Percentiles rank a stretch among this genome's conserved stretches.
phyloP scores from a whole-genome alignment of 2,888 invertebrate genomes.

The Pseudanteris insignis region DNA sequence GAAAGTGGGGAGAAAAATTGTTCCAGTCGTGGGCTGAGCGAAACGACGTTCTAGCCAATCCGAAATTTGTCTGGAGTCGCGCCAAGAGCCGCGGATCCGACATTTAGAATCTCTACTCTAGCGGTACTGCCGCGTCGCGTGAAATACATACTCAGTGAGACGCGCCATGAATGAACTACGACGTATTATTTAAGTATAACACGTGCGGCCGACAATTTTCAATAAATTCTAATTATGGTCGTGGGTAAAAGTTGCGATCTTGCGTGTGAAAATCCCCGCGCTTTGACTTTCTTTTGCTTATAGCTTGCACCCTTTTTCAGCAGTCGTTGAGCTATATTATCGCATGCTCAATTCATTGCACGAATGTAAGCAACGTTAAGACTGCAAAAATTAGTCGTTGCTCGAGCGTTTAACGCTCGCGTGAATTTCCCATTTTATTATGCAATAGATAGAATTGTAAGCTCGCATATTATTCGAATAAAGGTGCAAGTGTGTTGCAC shows the following conservation, averaged over 20 bases:
- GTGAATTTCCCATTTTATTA: too few relatives aligned
- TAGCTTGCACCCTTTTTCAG: background rate
- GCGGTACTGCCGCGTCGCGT: slow-evolving; percentile 26
- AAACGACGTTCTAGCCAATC: slow-evolving; percentile 34
- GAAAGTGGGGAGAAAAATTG: slow-evolving; percentile 5
- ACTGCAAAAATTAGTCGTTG: too few relatives aligned
- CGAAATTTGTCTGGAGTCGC: slow-evolving; percentile 53
- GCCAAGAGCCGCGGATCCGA: slow-evolving; percentile 50
- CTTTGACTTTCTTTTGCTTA: background rate
- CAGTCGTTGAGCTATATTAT: background rate
- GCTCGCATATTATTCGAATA: too few relatives aligned
- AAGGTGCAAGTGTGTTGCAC: too few relatives aligned
- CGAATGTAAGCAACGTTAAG: background rate
- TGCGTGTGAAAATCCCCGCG: background rate
- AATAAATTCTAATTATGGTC: slow-evolving; percentile 31
- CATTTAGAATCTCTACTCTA: slow-evolving; percentile 45
- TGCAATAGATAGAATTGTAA: too few relatives aligned
- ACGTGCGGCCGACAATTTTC: slow-evolving; percentile 23
- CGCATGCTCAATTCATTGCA: background rate
- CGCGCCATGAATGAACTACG: slow-evolving; percentile 34
- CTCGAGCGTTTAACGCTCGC: background rate
- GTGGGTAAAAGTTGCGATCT: background rate
- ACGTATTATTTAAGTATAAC: slow-evolving; percentile 19
- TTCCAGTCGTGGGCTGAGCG: background rate
- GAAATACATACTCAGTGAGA: slow-evolving; percentile 29